Evolutionary conservation across 2,113 vertebrate species (phyloP), one percentile per base, ranked within the genome.

Genomic region (Conger conger): DNA sequence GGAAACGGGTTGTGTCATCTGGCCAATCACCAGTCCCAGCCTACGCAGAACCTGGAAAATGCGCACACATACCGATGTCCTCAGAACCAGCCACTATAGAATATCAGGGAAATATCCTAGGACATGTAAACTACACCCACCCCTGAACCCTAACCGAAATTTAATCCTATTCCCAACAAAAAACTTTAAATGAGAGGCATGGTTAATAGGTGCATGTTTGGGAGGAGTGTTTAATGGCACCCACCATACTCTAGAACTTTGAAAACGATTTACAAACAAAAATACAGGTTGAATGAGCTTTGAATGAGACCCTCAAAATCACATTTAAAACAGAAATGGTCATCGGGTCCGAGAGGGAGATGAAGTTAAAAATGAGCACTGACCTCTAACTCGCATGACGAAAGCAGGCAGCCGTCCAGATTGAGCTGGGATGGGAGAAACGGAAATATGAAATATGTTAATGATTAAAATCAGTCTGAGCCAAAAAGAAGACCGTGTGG

Each of bases 301-400:
- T 50, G 13, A 50, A 50, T 4, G 8, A 3, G 8, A 3, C 45
- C 45, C 45, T 50, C 45, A 50, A 50, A 50, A 50, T 8, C 40
- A 4, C 40, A 42, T 42, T 42, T 42, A 42, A 42, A 3, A 42
- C 40, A 42, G 40, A 50, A 50, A 50, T 50, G 45, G 45, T 50
- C 45, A 45, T 30, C 23, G 53, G 7, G 5, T 78, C n/a, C 27
- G 6, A 30, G 4, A 6, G 15, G 17, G 11, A 23, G 38, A 4
- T 4, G 1, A 13, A 1, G 27, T 38, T 68, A 42, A 73, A 27
- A 45, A 30, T 35, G 50, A 42, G 63, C 82, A 94, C 97, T 95
- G 86, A 99, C 98, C 87, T 95, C 93, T 35, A 97, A 84, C 90
- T 99, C 97, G 0, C 93, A 94, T 13, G 92, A 92, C 27, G 96